A percentile compares a stretch with the other conserved stretches of the same genome.
These are phyloP conservation scores for Psephotus haematonotus DNA, from an alignment of 2,113 vertebrate genomes.

Conservation along the genomic window DNA sequence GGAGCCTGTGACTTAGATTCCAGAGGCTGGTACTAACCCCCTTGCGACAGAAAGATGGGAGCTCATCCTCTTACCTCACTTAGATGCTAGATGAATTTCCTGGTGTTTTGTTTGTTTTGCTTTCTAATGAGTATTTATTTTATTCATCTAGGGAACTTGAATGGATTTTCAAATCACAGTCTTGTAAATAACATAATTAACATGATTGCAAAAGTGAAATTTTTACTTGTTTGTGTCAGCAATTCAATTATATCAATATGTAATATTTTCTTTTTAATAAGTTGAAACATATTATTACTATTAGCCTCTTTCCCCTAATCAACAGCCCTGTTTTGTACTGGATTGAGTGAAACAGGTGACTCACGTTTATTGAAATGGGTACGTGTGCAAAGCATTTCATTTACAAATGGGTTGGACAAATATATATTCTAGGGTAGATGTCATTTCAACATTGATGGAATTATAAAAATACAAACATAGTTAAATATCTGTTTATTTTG, in stretches of 20 bases:
- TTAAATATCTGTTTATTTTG: neutral
- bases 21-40: neutral
- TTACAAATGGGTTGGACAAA: neutral
- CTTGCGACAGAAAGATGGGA: neutral
- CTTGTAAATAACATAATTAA: neutral
- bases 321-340: neutral
- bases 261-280: neutral
- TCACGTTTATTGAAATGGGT: neutral
- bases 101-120: neutral
- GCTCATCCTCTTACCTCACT: neutral
- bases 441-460: neutral
- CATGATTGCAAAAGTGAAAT: neutral
- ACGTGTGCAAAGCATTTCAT: neutral
- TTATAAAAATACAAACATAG: neutral
- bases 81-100: neutral
- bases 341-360: neutral
- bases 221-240: constrained; percentile 17
- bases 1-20: neutral
- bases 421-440: neutral
- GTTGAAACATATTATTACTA: neutral
- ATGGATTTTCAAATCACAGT: neutral
- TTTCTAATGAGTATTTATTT: neutral
- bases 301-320: neutral
- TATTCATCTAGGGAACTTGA: neutral
- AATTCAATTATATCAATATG: neutral